These are phyloP conservation scores for Vidua chalybeata DNA, from an alignment of 2,113 vertebrate species.

Conservation along the genomic window DNA sequence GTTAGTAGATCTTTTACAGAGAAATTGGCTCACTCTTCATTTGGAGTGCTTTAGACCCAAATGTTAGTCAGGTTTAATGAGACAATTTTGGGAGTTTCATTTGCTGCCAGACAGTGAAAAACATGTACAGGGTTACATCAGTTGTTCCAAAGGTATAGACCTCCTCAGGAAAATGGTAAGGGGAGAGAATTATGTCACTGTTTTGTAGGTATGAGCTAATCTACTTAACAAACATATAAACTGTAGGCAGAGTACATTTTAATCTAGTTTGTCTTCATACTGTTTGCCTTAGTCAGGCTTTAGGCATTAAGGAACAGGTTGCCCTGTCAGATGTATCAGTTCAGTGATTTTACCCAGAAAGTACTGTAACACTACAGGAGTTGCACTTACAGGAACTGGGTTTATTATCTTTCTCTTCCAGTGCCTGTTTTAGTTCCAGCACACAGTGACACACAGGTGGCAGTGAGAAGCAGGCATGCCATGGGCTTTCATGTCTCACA, in stretches of 20 bases:
- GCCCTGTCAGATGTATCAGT: not conserved
- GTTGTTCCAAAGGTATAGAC: not conserved
- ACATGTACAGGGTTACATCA: not conserved
- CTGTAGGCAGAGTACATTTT: not conserved
- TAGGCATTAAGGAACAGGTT: not conserved
- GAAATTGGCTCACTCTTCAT: constrained; percentile 13
- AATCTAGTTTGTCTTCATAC: not conserved
- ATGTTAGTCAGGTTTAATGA: constrained; percentile 37
- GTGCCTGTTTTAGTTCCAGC: not conserved
- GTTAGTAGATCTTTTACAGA: not conserved
- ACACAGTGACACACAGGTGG: rapidly evolving
- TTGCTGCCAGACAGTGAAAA: constrained; percentile 23
- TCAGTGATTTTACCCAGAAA: not conserved
- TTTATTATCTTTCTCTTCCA: not conserved
- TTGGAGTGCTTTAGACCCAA: constrained; percentile 15
- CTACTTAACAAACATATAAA: not conserved
- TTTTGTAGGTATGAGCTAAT: constrained; percentile 2
- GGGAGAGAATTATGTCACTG: not conserved
- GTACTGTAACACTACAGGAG: not conserved
- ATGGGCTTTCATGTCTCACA: not conserved
- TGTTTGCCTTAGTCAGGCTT: not conserved
- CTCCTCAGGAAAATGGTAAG: not conserved
- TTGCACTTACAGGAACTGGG: not conserved
- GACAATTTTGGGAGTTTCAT: constrained; percentile 7
- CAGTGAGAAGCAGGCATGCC: not conserved